Conservation (phyloP, 2,888 invertebrate species). For the Steinernema hermaphroditum region DNA sequence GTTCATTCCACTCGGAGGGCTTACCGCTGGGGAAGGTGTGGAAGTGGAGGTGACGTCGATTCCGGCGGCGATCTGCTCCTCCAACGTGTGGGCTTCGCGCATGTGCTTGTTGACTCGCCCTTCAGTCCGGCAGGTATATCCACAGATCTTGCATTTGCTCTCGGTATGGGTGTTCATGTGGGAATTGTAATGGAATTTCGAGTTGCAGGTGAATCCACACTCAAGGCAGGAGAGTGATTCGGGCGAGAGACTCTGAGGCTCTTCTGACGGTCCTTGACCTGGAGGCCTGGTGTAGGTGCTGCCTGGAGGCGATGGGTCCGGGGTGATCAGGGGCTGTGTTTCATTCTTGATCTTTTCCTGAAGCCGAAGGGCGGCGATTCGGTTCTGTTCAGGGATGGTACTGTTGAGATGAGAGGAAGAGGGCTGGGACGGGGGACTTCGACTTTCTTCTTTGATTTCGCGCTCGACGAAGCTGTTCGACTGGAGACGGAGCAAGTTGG, state of each 20-base stretch:
- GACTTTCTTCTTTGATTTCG: neutral
- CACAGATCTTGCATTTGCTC: constrained; percentile 71
- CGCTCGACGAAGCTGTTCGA: neutral
- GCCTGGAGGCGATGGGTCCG: constrained; percentile 6
- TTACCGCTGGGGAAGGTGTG: constrained; percentile 34
- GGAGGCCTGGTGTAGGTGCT: constrained; percentile 55
- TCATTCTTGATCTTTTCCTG: constrained; percentile 32
- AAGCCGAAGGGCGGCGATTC: constrained; percentile 4
- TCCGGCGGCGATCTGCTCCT: constrained; percentile 66
- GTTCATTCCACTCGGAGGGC: neutral
- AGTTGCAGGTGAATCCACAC: constrained; percentile 68
- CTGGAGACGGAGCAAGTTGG: neutral
- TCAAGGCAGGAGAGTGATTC: constrained; percentile 65
- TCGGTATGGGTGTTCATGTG: constrained; percentile 72
- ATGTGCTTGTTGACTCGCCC: constrained; percentile 71
- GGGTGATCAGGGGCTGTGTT: neutral
- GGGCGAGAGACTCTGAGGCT: neutral
- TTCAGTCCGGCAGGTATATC: constrained; percentile 71
- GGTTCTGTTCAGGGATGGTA: constrained; percentile 6
- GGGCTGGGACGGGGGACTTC: too few relatives aligned
- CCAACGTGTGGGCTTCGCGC: constrained; percentile 70
- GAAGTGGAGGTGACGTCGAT: constrained; percentile 52
- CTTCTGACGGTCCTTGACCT: constrained; percentile 49
- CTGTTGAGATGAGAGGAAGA: too few relatives aligned
- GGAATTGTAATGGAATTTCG: constrained; percentile 69